A percentile compares a stretch with the other conserved stretches of the same genome.
phyloP scores from a whole-genome alignment of 2,888 invertebrate species.

The Zootermopsis nevadensis region DNA sequence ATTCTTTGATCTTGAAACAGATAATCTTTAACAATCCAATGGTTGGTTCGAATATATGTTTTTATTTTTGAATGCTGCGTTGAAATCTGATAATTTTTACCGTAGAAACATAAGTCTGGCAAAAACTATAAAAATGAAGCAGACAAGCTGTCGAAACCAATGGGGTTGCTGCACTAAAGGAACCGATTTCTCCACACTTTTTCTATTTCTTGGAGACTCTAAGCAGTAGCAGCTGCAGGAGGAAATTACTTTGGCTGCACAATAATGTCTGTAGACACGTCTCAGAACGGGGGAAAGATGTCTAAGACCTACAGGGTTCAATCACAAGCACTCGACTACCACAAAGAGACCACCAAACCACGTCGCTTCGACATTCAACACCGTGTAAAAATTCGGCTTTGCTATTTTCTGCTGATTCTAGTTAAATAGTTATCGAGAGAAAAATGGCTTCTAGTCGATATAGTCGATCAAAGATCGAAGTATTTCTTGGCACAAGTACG shows the following conservation, averaged over 20 bases:
- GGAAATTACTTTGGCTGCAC: constrained; percentile 26
- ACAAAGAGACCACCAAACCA: not conserved
- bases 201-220: not conserved
- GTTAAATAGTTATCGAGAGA: not conserved
- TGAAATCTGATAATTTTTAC: not conserved
- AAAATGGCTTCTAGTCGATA: not conserved
- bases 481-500: not conserved
- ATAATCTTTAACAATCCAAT: not conserved
- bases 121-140: constrained; percentile 6
- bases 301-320: not conserved
- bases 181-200: constrained; percentile 30
- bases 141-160: constrained; percentile 35
- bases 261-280: not conserved
- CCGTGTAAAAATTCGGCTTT: not conserved
- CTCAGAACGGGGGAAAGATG: not conserved
- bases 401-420: not conserved
- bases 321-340: constrained; percentile 13
- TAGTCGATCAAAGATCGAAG: not conserved
- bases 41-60: not conserved
- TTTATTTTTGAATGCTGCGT: not conserved
- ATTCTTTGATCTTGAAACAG: too few species aligned
- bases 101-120: not conserved
- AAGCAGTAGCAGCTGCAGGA: constrained; percentile 1
- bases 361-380: constrained; percentile 11
- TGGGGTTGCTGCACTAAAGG: not conserved